Conservation (phyloP, 64 coral and sea anemone genomes). For the Catalaphyllia jardinei region DNA sequence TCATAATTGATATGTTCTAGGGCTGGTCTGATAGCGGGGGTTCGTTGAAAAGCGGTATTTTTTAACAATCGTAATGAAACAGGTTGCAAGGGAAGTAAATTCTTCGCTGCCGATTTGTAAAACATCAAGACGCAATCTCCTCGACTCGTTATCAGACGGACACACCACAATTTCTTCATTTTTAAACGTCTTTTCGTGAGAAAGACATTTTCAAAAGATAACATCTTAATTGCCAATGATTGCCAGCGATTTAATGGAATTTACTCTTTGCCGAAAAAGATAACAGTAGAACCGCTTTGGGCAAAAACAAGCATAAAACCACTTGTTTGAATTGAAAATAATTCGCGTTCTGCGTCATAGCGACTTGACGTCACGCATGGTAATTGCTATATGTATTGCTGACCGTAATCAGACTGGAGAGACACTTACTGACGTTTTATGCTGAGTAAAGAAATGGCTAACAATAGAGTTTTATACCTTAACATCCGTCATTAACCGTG, state of each 20-base stretch:
- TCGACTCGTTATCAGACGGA: background rate
- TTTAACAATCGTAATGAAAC: background rate
- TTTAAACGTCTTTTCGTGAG: background rate
- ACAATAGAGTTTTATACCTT: too few species aligned
- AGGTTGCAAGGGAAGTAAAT: background rate
- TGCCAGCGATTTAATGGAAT: background rate
- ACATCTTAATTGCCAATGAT: background rate
- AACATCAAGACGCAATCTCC: background rate
- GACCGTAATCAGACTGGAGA: too few species aligned
- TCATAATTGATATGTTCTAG: background rate
- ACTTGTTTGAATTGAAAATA: too few species aligned
- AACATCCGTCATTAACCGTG: too few species aligned
- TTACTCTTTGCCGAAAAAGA: background rate
- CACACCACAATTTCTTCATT: background rate
- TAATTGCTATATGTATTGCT: too few species aligned
- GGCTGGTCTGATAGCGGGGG: background rate
- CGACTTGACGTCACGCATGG: too few species aligned
- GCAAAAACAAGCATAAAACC: too few species aligned
- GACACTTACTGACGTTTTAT: too few species aligned
- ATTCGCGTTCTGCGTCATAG: too few species aligned
- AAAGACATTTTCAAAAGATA: background rate
- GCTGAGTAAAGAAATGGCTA: too few species aligned
- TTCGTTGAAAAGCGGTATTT: background rate
- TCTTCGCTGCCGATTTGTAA: background rate
- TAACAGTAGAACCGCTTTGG: background rate